phyloP scores from a whole-genome alignment of 2,888 invertebrate species.

The Drosophila suboccidentalis region DNA sequence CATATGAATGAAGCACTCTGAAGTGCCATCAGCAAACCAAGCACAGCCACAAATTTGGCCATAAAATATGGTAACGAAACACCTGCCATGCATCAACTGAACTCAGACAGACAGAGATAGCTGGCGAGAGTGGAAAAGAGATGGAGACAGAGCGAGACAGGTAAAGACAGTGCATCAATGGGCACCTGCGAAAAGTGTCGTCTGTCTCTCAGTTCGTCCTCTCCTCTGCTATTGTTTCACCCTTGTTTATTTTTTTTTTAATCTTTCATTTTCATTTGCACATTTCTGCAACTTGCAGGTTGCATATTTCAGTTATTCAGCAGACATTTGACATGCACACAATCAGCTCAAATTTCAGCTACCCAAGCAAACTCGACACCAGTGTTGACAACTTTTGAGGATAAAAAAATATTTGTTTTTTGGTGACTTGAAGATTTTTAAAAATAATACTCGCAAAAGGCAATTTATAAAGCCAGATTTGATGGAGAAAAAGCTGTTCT shows the following conservation, averaged over 20 bases:
- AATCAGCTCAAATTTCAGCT: conserved; percentile 59
- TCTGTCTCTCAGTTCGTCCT: conserved; percentile 31
- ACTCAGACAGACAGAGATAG: neutral
- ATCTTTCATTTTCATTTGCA: conserved; percentile 71
- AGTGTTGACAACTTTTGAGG: too few relatives aligned
- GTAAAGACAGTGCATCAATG: conserved; percentile 14
- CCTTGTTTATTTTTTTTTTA: conserved; percentile 60
- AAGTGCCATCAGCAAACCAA: conserved; percentile 53
- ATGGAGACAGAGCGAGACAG: neutral
- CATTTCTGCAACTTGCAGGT: conserved; percentile 49
- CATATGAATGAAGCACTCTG: conserved; percentile 73
- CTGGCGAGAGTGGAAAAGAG: neutral
- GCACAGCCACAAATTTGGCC: conserved; percentile 66
- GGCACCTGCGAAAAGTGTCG: conserved; percentile 56
- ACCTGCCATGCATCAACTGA: conserved; percentile 63
- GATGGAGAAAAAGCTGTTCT: too few relatives aligned
- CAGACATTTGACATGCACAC: conserved; percentile 41
- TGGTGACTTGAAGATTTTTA: too few relatives aligned
- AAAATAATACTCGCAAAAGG: too few relatives aligned
- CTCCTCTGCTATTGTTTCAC: conserved; percentile 29
- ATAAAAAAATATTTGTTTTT: too few relatives aligned
- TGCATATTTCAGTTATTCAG: conserved; percentile 48
- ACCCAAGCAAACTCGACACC: conserved; percentile 15
- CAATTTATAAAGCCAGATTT: too few relatives aligned
- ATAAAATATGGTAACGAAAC: conserved; percentile 78